These are phyloP conservation scores for Philereme vetulata DNA, from an alignment of 2,888 invertebrate genomes.

Conservation along the genomic window DNA sequence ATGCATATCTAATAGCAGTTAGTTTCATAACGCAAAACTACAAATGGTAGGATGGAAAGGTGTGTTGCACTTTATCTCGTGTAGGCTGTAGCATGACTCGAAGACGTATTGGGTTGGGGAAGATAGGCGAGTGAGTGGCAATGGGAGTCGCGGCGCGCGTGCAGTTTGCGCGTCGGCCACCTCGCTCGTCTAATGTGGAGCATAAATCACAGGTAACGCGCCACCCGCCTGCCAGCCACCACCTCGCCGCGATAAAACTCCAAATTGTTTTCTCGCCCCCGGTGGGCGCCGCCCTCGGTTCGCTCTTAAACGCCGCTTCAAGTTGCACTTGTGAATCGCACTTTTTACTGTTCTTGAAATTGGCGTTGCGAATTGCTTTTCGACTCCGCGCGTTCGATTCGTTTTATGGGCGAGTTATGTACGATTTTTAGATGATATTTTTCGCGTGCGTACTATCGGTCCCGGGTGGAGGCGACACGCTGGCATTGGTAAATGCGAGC, in stretches of 20 bases:
- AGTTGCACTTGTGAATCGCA: conserved; percentile 83
- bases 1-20: too few relatives aligned
- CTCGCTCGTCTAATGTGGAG: conserved; percentile 69
- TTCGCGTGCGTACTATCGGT: conserved; percentile 63
- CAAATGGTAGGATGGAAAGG: too few relatives aligned
- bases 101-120: conserved; percentile 14
- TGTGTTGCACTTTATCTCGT: too few relatives aligned
- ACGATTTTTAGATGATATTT: conserved; percentile 50
- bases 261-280: conserved; percentile 83
- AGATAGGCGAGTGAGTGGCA: conserved; percentile 56
- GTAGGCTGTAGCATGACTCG: not conserved
- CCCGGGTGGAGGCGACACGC: conserved; percentile 63
- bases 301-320: conserved; percentile 83
- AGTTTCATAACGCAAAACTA: too few relatives aligned
- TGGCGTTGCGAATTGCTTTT: conserved; percentile 79
- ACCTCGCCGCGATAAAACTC: conserved; percentile 77
- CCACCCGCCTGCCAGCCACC: conserved; percentile 55
- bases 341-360: conserved; percentile 82
- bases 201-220: conserved; percentile 80
- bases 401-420: conserved; percentile 53
- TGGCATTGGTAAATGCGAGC: conserved; percentile 83
- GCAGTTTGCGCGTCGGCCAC: conserved; percentile 71
- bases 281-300: conserved; percentile 81
- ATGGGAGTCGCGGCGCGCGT: conserved; percentile 60
- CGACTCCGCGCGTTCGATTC: conserved; percentile 59